Evolutionary conservation across 1,140 invertebrate genomes (phyloP), one percentile per base, ranked within the genome.

Genomic region (Nomia melanderi): DNA sequence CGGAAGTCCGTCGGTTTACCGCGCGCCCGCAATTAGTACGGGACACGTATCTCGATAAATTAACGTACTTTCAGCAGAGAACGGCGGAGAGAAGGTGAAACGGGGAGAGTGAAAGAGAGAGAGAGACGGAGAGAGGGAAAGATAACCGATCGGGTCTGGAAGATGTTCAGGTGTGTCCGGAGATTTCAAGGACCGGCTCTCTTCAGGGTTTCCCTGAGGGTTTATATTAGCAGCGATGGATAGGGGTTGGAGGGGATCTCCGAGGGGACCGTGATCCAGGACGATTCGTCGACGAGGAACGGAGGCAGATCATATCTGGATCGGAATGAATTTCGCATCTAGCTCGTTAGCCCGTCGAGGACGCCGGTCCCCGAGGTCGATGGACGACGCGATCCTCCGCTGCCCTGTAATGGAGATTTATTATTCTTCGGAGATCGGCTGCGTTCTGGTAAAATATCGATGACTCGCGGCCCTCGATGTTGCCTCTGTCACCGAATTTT

Each of bases 311-410:
- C 41, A 74, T 70, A 83, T 78, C 69, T 70, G 29, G 47, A 78
- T 78, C 53, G 31, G 64, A 81, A 83, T 81, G 69, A 81, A 83
- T 81, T 83, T 70, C 31, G 27, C 60, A 54, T 69, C 71, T 78
- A 81, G 67, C 69, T 83, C 56, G 56, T 81, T 81, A 81, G 65
- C 44, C 14, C 44, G 39, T 47, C 41, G 44, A 54, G 50, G 12
- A 77, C 65, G 44, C 14, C 56, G 62, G 27, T 4, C 23, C n/a
- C 2, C 23, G 44, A 53, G 47, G 29, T 73, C 66, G 73, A 53
- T 50, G 44, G 44, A 80, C 67, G 66, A 14, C 20, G 64, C 33
- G 27, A 39, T 78, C 41, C 64, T 69, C 29, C 53, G 20, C 31
- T 25, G 73, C 20, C 12, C n/a, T 72, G 47, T 77, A 82, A 77